Percentiles rank a stretch among this genome's conserved stretches.
These are phyloP conservation scores for Danionella dracula DNA, from an alignment of 2,797 vertebrate species.

Conservation along the genomic window DNA sequence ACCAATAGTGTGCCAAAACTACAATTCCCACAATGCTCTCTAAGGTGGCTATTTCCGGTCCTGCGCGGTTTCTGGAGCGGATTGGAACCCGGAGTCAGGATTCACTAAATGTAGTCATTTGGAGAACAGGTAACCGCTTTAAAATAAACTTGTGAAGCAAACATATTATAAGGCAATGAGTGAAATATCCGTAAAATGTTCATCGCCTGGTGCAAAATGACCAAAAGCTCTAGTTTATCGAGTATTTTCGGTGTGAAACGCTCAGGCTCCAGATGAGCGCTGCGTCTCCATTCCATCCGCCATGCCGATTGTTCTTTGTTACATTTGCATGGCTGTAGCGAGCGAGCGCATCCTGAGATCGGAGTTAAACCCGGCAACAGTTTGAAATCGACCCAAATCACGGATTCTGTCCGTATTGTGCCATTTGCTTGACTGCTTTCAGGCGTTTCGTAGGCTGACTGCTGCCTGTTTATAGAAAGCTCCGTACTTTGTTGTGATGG, in stretches of 20 bases:
- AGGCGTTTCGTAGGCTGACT: neutral
- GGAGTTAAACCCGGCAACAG: constrained; percentile 87
- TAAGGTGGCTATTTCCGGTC: constrained; percentile 81
- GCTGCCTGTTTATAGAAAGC: neutral
- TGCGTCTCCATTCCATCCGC: constrained; percentile 83
- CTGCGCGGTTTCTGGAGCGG: constrained; percentile 95
- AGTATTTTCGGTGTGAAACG: constrained; percentile 36
- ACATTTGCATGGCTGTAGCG: constrained; percentile 69
- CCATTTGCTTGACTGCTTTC: constrained; percentile 13
- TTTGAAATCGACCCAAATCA: constrained; percentile 65
- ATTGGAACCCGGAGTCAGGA: constrained; percentile 99
- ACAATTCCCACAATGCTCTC: constrained; percentile 72
- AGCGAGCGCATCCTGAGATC: constrained; percentile 72
- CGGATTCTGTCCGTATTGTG: constrained; percentile 58
- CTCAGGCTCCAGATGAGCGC: constrained; percentile 68
- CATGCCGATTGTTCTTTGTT: constrained; percentile 97
- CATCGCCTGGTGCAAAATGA: constrained; percentile 10
- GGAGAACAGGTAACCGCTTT: constrained; percentile 78
- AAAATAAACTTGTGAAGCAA: constrained; percentile 2
- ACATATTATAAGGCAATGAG: constrained; percentile 9
- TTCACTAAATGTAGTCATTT: constrained; percentile 80
- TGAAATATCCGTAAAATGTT: constrained; percentile 11
- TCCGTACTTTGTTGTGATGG: neutral
- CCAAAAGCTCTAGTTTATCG: neutral
- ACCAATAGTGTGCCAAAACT: no score